Evolutionary conservation across 2,888 invertebrate genomes (phyloP).

Genomic region (Notocelia uddmanniana): DNA sequence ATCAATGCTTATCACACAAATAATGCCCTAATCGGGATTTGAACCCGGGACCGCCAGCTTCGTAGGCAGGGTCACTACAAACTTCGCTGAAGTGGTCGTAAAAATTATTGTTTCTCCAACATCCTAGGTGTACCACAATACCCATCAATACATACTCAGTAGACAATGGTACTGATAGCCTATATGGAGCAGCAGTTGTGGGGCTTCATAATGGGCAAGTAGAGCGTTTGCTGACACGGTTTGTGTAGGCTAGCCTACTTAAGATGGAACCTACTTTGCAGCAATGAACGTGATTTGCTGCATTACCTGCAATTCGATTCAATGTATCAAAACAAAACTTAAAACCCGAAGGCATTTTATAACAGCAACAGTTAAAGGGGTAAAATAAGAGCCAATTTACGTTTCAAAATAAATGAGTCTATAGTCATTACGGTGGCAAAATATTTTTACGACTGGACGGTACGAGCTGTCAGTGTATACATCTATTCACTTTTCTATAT

Average conservation of each 20-base stretch:
- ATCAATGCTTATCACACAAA: no score
- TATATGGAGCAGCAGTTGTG: constrained; percentile 22
- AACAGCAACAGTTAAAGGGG: not conserved
- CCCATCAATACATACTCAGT: constrained; percentile 9
- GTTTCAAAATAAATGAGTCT: not conserved
- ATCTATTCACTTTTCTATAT: no score
- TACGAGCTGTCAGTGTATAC: no score
- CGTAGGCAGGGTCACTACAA: no score
- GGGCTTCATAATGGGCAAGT: constrained; percentile 29
- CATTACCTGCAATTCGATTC: not conserved
- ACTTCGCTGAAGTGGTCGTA: no score
- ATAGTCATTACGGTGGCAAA: not conserved
- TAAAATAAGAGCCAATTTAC: not conserved
- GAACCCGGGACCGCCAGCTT: no score
- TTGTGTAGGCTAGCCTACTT: constrained; percentile 29
- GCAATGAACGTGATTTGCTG: constrained; percentile 14
- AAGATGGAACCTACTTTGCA: constrained; percentile 17
- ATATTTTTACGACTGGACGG: no score
- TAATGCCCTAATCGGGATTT: no score
- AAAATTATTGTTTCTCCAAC: not conserved
- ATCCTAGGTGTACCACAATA: not conserved
- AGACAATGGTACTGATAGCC: constrained; percentile 25
- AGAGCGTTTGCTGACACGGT: constrained; percentile 30
- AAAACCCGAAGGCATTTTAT: not conserved
- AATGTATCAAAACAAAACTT: not conserved